phyloP scores from a whole-genome alignment of 2,888 invertebrate genomes.

The Phyllotreta cruciferae region DNA sequence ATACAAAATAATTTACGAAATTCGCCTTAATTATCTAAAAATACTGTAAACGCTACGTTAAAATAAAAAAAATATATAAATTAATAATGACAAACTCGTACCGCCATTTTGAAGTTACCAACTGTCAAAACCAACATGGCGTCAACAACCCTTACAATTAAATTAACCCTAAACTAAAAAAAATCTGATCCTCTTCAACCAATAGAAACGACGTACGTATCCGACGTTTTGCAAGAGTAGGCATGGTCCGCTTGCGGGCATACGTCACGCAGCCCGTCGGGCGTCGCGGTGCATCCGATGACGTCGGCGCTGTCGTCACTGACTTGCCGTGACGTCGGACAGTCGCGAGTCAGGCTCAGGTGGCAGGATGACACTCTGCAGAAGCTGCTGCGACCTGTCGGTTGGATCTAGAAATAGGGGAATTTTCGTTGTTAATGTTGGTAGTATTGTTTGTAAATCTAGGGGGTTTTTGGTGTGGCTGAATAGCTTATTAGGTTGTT shows the following conservation, averaged over 20 bases:
- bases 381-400: constrained; percentile 29
- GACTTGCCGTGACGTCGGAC: constrained; percentile 42
- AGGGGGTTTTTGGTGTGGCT: too few relatives aligned
- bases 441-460: too few relatives aligned
- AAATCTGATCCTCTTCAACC: constrained; percentile 25
- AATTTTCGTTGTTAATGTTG: background rate
- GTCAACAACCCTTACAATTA: too few relatives aligned
- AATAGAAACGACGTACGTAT: constrained; percentile 41
- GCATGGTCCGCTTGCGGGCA: constrained; percentile 60
- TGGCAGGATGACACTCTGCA: constrained; percentile 42
- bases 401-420: constrained; percentile 38
- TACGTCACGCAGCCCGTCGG: constrained; percentile 56
- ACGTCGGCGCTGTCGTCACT: constrained; percentile 36
- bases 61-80: too few relatives aligned
- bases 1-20: background rate
- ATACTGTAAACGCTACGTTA: too few relatives aligned
- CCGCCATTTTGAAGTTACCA: too few relatives aligned
- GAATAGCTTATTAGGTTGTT: too few relatives aligned
- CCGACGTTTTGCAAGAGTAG: constrained; percentile 52
- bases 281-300: constrained; percentile 44
- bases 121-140: too few relatives aligned
- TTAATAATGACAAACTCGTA: too few relatives aligned
- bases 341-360: constrained; percentile 38
- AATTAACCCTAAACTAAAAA: background rate
- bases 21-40: background rate